phyloP scores from a whole-genome alignment of 2,797 vertebrate species.

The Enteromius radiatus region DNA sequence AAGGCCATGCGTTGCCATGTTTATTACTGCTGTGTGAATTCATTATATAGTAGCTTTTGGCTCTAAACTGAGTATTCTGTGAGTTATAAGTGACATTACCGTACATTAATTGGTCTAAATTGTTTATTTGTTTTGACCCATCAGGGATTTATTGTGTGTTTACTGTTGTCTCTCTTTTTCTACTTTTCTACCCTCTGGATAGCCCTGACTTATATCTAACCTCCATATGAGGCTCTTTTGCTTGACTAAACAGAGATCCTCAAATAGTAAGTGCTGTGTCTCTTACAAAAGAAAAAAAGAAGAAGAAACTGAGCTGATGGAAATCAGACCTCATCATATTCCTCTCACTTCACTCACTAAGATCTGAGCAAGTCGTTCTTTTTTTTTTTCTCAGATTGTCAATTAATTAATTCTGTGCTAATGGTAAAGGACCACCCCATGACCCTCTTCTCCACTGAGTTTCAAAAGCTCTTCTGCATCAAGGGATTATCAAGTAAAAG shows the following conservation, averaged over 20 bases:
- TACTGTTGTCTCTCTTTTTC: not conserved
- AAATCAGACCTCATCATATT: conserved; percentile 38
- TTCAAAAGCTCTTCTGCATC: conserved; percentile 50
- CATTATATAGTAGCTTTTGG: not conserved
- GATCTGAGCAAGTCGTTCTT: conserved; percentile 27
- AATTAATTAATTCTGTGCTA: conserved; percentile 53
- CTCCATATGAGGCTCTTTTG: conserved; percentile 16
- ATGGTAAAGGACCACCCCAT: conserved; percentile 48
- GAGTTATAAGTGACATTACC: not conserved
- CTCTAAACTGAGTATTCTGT: not conserved
- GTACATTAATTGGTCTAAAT: not conserved
- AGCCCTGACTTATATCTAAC: conserved; percentile 13
- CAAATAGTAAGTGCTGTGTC: not conserved
- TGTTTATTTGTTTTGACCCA: not conserved
- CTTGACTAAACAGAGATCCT: not conserved
- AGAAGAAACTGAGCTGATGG: conserved; percentile 34
- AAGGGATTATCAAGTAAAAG: conserved; percentile 58
- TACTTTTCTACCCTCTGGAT: not conserved
- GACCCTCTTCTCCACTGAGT: conserved; percentile 19
- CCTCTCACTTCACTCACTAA: conserved; percentile 28
- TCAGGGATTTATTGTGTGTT: not conserved
- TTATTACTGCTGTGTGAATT: not conserved
- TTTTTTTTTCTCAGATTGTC: conserved; percentile 28
- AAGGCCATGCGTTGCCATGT: not conserved
- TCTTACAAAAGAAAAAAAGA: not conserved